Evolutionary conservation across 2,797 vertebrate species (phyloP).

Genomic region (Decapterus maruadsi): DNA sequence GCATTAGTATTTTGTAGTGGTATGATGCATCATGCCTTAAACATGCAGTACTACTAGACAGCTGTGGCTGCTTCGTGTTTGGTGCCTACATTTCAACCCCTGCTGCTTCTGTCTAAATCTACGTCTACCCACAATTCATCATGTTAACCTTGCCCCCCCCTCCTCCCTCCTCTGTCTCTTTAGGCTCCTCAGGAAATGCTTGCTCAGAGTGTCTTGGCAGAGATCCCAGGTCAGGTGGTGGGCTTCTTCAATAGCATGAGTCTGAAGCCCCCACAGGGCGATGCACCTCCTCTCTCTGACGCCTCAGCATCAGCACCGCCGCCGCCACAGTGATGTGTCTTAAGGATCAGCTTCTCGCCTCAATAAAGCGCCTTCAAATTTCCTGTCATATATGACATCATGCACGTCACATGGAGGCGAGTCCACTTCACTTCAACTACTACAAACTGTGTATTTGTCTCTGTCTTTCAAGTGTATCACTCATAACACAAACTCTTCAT

Average conservation of each 20-base stretch:
- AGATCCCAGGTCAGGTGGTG: slow-evolving; percentile 93
- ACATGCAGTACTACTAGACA: background rate
- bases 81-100: background rate
- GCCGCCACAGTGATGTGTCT: slow-evolving; percentile 4
- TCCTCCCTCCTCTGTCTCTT: slow-evolving; percentile 18
- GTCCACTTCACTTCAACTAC: background rate
- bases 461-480: background rate
- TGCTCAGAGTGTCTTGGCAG: slow-evolving; percentile 92
- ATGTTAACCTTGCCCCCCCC: background rate
- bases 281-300: slow-evolving; percentile 37
- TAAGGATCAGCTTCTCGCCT: background rate
- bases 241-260: slow-evolving; percentile 90
- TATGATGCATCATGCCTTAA: too few relatives aligned
- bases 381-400: background rate
- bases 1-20: too few relatives aligned
- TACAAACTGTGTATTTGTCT: background rate
- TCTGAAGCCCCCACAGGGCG: slow-evolving; percentile 84
- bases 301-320: slow-evolving; percentile 32
- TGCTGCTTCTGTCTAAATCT: background rate
- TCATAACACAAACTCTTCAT: background rate
- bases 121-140: background rate
- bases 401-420: background rate
- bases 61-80: background rate
- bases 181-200: slow-evolving; percentile 89
- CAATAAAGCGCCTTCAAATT: background rate